Conservation (phyloP, 2,113 vertebrate species). For the Syngnathus floridae region DNA sequence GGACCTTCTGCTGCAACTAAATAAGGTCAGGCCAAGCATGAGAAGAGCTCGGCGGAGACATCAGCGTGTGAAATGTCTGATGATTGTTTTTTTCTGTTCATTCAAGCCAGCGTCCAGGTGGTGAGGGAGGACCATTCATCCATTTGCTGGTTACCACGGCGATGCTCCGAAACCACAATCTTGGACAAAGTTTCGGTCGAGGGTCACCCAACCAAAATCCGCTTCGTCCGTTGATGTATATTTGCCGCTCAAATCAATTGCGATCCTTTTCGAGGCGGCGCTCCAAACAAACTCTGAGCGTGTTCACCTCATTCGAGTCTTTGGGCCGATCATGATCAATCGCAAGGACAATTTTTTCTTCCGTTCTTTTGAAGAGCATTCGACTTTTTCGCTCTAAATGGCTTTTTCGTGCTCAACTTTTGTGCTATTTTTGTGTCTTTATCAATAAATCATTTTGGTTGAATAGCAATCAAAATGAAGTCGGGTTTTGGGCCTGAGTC, state of each 20-base stretch:
- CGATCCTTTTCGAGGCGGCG: not conserved
- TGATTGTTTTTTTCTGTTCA: not conserved
- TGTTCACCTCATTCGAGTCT: not conserved
- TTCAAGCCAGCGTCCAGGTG: not conserved
- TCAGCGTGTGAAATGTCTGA: not conserved
- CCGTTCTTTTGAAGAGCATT: slow-evolving; percentile 5
- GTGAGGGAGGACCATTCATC: not conserved
- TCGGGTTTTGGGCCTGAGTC: no score
- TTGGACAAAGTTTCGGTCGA: not conserved
- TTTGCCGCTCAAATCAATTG: not conserved
- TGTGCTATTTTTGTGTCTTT: slow-evolving; percentile 25
- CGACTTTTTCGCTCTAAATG: not conserved
- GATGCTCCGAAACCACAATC: not conserved
- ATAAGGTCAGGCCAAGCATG: not conserved
- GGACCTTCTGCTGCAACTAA: slow-evolving; percentile 38
- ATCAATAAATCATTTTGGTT: slow-evolving; percentile 50
- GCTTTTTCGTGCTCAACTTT: slow-evolving; percentile 2
- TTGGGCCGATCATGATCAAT: not conserved
- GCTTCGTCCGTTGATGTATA: not conserved
- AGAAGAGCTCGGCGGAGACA: not conserved
- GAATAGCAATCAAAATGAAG: not conserved
- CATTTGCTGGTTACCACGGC: not conserved
- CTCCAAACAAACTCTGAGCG: not conserved
- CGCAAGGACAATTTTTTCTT: slow-evolving; percentile 2
- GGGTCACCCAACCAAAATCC: not conserved